Evolutionary conservation across 2,888 invertebrate genomes (phyloP).

Genomic region (Therioaphis trifolii): DNA sequence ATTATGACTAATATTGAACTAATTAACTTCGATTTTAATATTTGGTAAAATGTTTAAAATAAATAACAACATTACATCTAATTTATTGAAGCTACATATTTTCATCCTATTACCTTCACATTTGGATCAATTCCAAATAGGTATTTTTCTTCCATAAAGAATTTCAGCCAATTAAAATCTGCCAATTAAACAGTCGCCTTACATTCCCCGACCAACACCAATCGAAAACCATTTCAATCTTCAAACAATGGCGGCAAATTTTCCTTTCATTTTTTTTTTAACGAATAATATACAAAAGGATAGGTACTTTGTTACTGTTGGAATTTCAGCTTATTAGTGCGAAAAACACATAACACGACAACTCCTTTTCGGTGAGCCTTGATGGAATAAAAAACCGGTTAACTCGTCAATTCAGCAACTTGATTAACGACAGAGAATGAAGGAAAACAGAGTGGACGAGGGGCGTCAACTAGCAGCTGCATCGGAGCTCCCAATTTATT

Average conservation of each 20-base stretch:
- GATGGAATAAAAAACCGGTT: conserved; percentile 60
- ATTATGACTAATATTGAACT: not conserved
- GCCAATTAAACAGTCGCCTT: conserved; percentile 52
- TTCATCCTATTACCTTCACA: conserved; percentile 37
- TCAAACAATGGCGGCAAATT: conserved; percentile 51
- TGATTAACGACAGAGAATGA: conserved; percentile 47
- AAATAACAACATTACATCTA: conserved; percentile 14
- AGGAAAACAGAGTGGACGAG: conserved; percentile 31
- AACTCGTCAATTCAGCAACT: conserved; percentile 59
- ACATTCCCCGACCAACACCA: conserved; percentile 52
- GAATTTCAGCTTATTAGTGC: conserved; percentile 60
- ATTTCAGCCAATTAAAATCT: conserved; percentile 60
- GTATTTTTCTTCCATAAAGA: conserved; percentile 39
- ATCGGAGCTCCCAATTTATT: conserved; percentile 58
- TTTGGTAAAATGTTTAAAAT: not conserved
- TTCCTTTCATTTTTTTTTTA: conserved; percentile 43
- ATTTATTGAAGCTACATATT: conserved; percentile 35
- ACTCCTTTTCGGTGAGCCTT: conserved; percentile 47
- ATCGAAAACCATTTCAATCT: conserved; percentile 51
- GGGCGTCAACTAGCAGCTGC: conserved; percentile 51
- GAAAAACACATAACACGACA: conserved; percentile 56
- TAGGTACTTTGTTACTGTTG: conserved; percentile 8
- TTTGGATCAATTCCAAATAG: conserved; percentile 53
- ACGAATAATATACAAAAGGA: conserved; percentile 6
- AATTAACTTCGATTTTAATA: not conserved